Conservation (phyloP, 2,888 invertebrate species). For the Zootermopsis nevadensis region DNA sequence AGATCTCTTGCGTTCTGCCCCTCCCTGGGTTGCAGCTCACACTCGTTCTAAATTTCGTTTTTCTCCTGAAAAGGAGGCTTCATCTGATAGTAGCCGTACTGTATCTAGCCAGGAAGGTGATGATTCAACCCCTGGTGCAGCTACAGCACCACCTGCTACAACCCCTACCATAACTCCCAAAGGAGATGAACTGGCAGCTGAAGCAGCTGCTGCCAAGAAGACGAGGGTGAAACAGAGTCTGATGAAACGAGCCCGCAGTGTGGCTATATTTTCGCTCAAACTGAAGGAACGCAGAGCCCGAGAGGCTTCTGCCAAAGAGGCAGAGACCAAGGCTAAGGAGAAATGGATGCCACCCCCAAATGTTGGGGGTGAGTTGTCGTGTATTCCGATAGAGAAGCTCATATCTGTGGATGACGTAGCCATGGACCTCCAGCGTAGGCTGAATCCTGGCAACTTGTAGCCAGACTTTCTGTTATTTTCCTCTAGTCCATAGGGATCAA, state of each 20-base stretch:
- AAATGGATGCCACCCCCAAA: constrained; percentile 63
- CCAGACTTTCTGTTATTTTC: neutral
- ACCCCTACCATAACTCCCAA: constrained; percentile 39
- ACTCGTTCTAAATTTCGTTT: constrained; percentile 60
- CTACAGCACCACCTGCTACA: constrained; percentile 24
- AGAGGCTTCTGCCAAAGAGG: constrained; percentile 78
- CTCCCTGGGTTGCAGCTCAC: constrained; percentile 67
- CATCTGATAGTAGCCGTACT: constrained; percentile 68
- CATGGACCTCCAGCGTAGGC: constrained; percentile 54
- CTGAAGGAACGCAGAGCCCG: constrained; percentile 81
- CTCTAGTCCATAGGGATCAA: constrained; percentile 21
- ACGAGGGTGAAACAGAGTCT: constrained; percentile 77
- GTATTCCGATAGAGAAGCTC: constrained; percentile 85
- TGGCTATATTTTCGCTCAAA: constrained; percentile 87
- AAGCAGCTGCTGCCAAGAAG: constrained; percentile 71
- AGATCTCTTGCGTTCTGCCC: constrained; percentile 68
- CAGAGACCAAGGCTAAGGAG: constrained; percentile 68
- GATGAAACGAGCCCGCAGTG: constrained; percentile 86
- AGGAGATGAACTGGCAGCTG: constrained; percentile 47
- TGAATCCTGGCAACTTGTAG: constrained; percentile 50
- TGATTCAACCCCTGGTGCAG: constrained; percentile 58
- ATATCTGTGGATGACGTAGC: constrained; percentile 67
- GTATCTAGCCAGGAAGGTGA: constrained; percentile 67
- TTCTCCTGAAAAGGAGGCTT: constrained; percentile 61
- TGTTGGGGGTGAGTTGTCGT: constrained; percentile 84